These are phyloP conservation scores for Octodon degus DNA, from an alignment of 2,113 vertebrate species.

Conservation along the genomic window DNA sequence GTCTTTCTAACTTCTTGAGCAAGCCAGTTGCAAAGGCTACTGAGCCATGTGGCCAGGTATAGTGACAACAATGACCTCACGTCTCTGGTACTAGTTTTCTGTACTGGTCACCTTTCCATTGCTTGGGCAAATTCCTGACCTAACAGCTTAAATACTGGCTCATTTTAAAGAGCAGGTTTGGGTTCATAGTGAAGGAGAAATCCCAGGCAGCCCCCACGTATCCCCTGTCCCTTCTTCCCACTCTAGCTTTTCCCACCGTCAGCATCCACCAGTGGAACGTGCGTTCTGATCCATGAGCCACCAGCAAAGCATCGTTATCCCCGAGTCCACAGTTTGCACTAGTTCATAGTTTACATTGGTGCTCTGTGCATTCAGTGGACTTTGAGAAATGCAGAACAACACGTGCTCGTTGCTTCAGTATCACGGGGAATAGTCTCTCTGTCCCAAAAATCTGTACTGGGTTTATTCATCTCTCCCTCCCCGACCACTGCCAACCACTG, in stretches of 20 bases:
- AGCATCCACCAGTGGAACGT: fast-evolving
- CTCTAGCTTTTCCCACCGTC: background rate
- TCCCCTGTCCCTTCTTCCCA: fast-evolving
- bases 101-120: background rate
- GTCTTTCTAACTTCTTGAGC: background rate
- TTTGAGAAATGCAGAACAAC: fast-evolving
- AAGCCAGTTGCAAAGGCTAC: background rate
- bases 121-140: background rate
- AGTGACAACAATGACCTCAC: background rate
- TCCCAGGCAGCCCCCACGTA: fast-evolving
- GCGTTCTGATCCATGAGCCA: background rate
- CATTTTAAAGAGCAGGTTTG: background rate
- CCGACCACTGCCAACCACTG: background rate
- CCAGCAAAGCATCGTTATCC: fast-evolving
- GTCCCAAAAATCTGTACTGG: background rate
- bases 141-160: background rate
- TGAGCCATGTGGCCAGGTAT: background rate
- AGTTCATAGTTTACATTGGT: background rate
- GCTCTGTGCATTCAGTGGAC: background rate
- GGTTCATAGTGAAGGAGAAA: background rate
- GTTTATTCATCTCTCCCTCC: background rate
- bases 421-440: too few species aligned
- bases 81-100: background rate
- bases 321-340: background rate
- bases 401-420: fast-evolving